These are phyloP conservation scores for Myotis lucifugus DNA, from an alignment of 2,113 vertebrate genomes.

Conservation along the genomic window DNA sequence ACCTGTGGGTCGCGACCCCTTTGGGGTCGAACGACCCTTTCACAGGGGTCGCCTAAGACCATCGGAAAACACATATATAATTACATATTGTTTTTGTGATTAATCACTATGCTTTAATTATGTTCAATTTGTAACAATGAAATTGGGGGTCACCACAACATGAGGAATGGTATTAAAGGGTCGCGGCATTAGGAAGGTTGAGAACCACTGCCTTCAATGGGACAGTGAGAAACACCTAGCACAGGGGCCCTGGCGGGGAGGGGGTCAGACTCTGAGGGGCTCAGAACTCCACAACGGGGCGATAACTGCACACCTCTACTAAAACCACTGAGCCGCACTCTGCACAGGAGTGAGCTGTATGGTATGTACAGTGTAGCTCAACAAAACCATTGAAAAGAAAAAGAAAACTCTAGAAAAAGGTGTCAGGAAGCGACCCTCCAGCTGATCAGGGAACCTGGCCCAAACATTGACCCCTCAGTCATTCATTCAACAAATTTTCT, in stretches of 20 bases:
- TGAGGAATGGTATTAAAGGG: no score
- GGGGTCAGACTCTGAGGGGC: not conserved
- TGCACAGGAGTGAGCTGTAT: not conserved
- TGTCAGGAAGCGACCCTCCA: not conserved
- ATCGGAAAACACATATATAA: no score
- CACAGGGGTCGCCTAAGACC: no score
- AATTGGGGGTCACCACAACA: no score
- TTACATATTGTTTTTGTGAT: no score
- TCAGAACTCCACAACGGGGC: not conserved
- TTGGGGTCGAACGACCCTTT: no score
- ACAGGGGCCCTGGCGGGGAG: not conserved
- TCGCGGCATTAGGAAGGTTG: no score
- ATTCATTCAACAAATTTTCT: constrained; percentile 29
- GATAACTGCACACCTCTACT: not conserved
- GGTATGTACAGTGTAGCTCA: not conserved
- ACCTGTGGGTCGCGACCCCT: no score
- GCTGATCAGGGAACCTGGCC: not conserved
- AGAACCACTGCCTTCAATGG: no score
- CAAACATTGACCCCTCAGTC: not conserved
- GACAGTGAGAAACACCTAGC: not conserved
- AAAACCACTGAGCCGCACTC: not conserved
- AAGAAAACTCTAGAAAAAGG: not conserved
- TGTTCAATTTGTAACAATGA: no score
- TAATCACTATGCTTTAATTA: no score
- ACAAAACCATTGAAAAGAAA: not conserved